Base-by-base conservation (phyloP, 2,888 invertebrate species). In the Coleophora deauratella region DNA sequence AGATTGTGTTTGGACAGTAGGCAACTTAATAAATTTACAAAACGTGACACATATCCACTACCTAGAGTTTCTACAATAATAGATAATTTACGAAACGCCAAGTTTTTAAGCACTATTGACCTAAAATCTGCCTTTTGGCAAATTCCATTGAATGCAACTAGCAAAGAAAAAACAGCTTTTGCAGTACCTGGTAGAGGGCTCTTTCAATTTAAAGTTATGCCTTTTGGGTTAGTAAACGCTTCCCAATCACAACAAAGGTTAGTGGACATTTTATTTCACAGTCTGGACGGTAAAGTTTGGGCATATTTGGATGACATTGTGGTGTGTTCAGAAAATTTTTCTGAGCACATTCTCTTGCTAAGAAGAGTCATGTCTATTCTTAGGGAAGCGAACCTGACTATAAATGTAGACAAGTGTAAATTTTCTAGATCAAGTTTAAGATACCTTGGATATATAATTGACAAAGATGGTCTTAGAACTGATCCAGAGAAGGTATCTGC, bases 71-170 rank as follows among this genome's bases (percentile, higher is more conserved):
- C 33, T 8, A 27, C 33, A 1, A 40, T 50, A 3, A 15, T 50
- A 1, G 49, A 50, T 15, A 50, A 42, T n/a, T 27, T 51, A 3
- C 28, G 38, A 3, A 46, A 43, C 27, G 48, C 46, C 1, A 38
- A 27, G n/a, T 48, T 33, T 28, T 30, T 50, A 2, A 40, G 37
- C 10, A 47, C 49, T 0, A 9, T 52, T 7, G 52, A 52, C 13
- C 27, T 50, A n/a, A 40, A 41, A 27, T 47, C 48, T 1, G 50
- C 50, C 0, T 52, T 49, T 35, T 52, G 52, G 50, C 50, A 52
- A 27, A 45, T 50, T 10, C 42, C 42, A 0, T 13, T 52, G 2
- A 44, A 49, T 2, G 38, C 41, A 4, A 12, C 11, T 1, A 46
- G 44, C 11, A 50, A 35, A 33, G 51, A 47, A 33, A 49, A 47